Evolutionary conservation across 2,113 vertebrate species (phyloP), one percentile per base, ranked within the genome.

Genomic region (Laticauda colubrina): DNA sequence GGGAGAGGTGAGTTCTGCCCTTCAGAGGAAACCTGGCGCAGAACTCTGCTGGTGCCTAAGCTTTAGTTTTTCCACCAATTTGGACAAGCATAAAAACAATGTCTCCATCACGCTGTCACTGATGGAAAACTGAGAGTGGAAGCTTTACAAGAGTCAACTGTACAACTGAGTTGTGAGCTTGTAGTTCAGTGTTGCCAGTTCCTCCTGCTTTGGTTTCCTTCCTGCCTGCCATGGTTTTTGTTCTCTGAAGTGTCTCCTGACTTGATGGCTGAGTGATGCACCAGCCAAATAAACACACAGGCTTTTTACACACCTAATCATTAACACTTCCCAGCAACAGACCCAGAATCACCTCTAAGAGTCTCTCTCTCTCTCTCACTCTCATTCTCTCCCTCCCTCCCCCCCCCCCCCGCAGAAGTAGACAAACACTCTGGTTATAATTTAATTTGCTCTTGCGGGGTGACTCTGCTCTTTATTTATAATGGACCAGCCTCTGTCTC

Each of bases 161-260:
- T 54, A 34, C 81, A 61, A 10, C 8, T 86, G 81, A 5, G 14
- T 15, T n/a, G 2, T 64, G 26, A n/a, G 26, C 26, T 9, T 0
- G 12, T 1, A 12, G 18, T 0, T 23, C 51, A 0, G 0, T 87
- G 53, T 20, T 43, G 48, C 3, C 3, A 7, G 15, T 53, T 53
- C 34, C 11, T 24, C 18, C 23, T 87, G 7, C 20, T n/a, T 18
- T 88, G 5, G 34, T 3, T 85, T 43, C 29, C 29, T 29, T 3
- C 12, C 4, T 23, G 15, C 26, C 2, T 6, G 20, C 26, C 4
- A 9, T 1, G 15, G 18, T 29, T 85, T 53, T 85, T 23, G 20
- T 5, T 91, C 43, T 88, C n/a, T 87, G 23, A 91, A 45, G 12
- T 21, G 5, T 1, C 45, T 55, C 45, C n/a, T 24, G 3, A 20